Base-by-base conservation (phyloP, 2,888 invertebrate genomes). In the Cheilosia impressa region DNA sequence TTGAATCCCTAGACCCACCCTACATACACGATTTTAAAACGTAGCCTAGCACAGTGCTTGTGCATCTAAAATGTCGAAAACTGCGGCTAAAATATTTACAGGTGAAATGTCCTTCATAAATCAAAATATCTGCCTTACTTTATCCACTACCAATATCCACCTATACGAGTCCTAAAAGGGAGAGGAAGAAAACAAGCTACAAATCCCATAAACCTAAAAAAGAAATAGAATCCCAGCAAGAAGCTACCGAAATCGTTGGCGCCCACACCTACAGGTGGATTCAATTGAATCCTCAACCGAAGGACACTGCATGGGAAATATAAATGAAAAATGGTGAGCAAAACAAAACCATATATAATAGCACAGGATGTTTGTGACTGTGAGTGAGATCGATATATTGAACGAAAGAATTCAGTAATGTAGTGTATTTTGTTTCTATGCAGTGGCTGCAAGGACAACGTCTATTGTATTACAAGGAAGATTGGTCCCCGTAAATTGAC, bases 291-390 rank as follows among this genome's bases (percentile, higher is more conserved):
- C 68, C 17, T 17, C 50, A 55, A 34, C 15, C 58, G 58, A 65
- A 79, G 66, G 60, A 62, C 72, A 19, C 47, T 53, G 47, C 47
- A 62, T 27, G 58, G 77, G 47, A 41, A 62, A 58, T 72, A 50
- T 43, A 55, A 47, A 82, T 82, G 55, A 82, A 72, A 77, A 50
- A 77, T 66, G 71, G 58, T 34, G 66, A 77, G 66, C 10, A 77
- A 82, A 82, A 72, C 77, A 82, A 82, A 82, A 34, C 77, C 38
- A n/a, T 71, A 34, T 55, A 75, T 71, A 72, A 62, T 55, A 55
- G 41, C 38, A 19, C 45, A 71, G 24, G 58, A 76, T 76, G 60
- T 58, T 65, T 58, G 58, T 15, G 57, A 22, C 53, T 66, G 24
- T 34, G 53, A 66, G 53, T 38, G 41, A 22, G 66, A 80, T 80